Base-by-base conservation (phyloP, 2,113 vertebrate species). In the Lucifuga dentata region DNA sequence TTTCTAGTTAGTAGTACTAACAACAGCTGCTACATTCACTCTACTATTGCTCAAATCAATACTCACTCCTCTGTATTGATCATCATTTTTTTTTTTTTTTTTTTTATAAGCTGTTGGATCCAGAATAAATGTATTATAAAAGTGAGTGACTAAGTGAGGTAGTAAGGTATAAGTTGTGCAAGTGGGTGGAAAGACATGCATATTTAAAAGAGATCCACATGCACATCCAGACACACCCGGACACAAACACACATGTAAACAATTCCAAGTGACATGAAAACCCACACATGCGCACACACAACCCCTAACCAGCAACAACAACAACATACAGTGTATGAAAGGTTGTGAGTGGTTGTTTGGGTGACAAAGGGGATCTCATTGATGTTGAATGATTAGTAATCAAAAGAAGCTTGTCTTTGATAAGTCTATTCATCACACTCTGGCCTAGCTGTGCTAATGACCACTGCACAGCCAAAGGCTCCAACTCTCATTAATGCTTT, bases 1-100 rank as follows among this genome's bases (percentile, higher is more conserved):
- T 43, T 53, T 68, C 41, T 58, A 81, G 84, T 86, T 84, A 84
- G 60, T 48, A 39, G 38, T 44, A 32, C 71, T 65, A 74, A 83
- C 66, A 77, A 81, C 11, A 58, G 19, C 56, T 0, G 19, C 29
- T 32, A 49, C 61, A 41, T 78, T 76, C 40, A 73, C 73, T 39
- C 44, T 46, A 32, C 53, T n/a, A n/a, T n/a, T 20, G 44, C 49
- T 36, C 20, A 60, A 56, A 83, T 86, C 83, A 71, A 86, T 86
- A 80, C 48, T 58, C 21, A 0, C 58, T 82, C 69, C 78, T 89
- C 75, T 85, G 71, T 68, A 89, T 77, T 81, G 57, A 79, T 79
- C 53, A 80, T 56, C 12, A 16, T 66, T n/a, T n/a, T n/a, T n/a
- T n/a, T n/a, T n/a, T n/a, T n/a, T n/a, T 86, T 69, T 64, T 49